Conservation (phyloP, 2,888 invertebrate genomes). For the Pristionchus japonicus region DNA sequence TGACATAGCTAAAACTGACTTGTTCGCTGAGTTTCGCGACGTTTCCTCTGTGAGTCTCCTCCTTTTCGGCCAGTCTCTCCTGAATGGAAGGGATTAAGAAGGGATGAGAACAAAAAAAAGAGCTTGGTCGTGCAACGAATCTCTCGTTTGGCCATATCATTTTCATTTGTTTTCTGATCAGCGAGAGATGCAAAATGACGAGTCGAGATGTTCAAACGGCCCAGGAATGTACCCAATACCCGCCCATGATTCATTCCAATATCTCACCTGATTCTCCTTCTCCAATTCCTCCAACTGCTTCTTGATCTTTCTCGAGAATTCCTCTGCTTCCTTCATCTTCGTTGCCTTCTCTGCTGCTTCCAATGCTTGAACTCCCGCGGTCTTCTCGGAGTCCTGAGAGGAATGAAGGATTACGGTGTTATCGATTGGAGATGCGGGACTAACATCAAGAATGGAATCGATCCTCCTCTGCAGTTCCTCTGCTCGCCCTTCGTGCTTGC, state of each 20-base stretch:
- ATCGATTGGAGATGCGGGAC: background rate
- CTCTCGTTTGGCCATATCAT: too few relatives aligned
- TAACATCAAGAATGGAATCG: slow-evolving; percentile 45
- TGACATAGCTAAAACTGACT: background rate
- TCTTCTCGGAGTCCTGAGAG: slow-evolving; percentile 29
- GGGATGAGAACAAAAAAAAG: background rate
- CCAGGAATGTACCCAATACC: too few relatives aligned
- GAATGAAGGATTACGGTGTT: background rate
- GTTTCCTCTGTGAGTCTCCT: background rate
- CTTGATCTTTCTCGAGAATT: slow-evolving; percentile 50
- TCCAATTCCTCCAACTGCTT: slow-evolving; percentile 46
- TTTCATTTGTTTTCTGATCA: too few relatives aligned
- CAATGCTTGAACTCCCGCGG: background rate
- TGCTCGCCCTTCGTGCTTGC: slow-evolving; percentile 51
- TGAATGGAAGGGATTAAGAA: background rate
- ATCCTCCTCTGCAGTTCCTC: slow-evolving; percentile 52
- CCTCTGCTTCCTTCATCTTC: slow-evolving; percentile 50
- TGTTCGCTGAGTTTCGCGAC: slow-evolving; percentile 18
- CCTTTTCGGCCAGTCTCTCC: slow-evolving; percentile 31
- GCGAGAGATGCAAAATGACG: too few relatives aligned
- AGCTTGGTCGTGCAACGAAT: too few relatives aligned
- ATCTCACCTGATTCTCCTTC: slow-evolving; percentile 20
- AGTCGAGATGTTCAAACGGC: too few relatives aligned
- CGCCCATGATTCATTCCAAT: too few relatives aligned
- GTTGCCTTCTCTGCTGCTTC: slow-evolving; percentile 54